Evolutionary conservation across 2,797 vertebrate species (phyloP), one percentile per base, ranked within the genome.

Genomic region (Psittacula echo): DNA sequence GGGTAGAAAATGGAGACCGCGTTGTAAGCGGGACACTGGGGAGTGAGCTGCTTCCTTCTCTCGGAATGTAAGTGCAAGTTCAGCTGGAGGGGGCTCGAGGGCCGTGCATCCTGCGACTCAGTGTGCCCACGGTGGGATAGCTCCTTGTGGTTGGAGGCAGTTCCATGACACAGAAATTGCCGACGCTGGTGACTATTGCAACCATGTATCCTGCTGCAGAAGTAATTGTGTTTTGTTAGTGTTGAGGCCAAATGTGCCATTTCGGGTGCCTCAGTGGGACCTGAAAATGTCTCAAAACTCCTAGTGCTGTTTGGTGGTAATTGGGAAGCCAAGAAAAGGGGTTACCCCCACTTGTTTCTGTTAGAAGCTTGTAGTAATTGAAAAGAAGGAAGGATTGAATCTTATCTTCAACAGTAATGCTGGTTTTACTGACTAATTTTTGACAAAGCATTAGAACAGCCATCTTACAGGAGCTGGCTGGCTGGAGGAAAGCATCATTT

Each of bases 141-240:
- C 27, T 5, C 15, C 5, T 3, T 10, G 65, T 0, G 37, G 29
- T 1, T 17, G 80, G 70, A 4, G 67, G 11, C 34, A 2, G 14
- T 13, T 19, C 3, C 8, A 0, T 42, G 79, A 8, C 6, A 0
- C 14, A 14, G 75, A 47, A 44, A 7, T 10, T 8, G 74, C 30
- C 30, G 0, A 1, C 17, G 29, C 2, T 0, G 27, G 10, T 6
- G 23, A 2, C 20, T 3, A 2, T 30, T 17, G 73, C 29, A 30
- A 7, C 60, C 13, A 0, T 5, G n/a, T 24, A 23, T 41, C 13
- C 34, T 24, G 29, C 5, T 30, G 81, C 45, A n/a, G 71, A 15
- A 67, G 21, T 18, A 15, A 13, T 7, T 34, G 41, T 45, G 0
- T 54, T 21, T 45, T 27, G 67, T 47, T 78, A 1, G 20, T 27